Evolutionary conservation across 2,888 invertebrate species (phyloP).

Genomic region (Bhutanitis thaidina): DNA sequence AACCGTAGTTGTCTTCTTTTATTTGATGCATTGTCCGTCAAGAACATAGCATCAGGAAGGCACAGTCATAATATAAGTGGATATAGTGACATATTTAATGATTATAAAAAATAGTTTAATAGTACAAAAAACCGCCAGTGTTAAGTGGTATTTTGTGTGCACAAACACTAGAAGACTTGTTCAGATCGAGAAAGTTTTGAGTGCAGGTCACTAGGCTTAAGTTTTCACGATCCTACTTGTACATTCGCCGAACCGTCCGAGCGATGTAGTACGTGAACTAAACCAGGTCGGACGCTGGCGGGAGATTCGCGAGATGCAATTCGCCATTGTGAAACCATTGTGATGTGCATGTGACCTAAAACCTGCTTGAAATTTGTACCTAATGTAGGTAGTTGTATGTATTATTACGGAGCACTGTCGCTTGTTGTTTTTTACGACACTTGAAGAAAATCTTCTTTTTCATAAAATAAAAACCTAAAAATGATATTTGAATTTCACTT

Average conservation of each 20-base stretch:
- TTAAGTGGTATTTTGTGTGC: no score
- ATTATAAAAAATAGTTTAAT: no score
- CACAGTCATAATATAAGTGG: no score
- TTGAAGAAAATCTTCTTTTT: no score
- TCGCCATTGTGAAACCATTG: conserved; percentile 19
- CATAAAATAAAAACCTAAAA: no score
- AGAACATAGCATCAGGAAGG: no score
- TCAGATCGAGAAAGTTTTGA: conserved; percentile 19
- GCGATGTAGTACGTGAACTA: conserved; percentile 40
- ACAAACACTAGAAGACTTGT: conserved; percentile 1
- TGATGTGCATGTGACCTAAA: no score
- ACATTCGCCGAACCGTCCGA: conserved; percentile 33
- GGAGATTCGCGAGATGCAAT: conserved; percentile 30
- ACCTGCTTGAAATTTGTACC: conserved; percentile 10
- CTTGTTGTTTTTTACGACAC: background rate
- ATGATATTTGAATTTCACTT: no score
- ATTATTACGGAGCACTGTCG: background rate
- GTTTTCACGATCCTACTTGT: conserved; percentile 10
- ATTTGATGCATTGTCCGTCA: no score
- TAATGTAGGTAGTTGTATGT: background rate
- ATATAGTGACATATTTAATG: no score
- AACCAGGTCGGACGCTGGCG: conserved; percentile 54
- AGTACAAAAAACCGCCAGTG: no score
- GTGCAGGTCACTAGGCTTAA: conserved; percentile 17
- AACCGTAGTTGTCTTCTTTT: no score